phyloP scores from a whole-genome alignment of 2,888 invertebrate genomes.

The Euclidia mi region DNA sequence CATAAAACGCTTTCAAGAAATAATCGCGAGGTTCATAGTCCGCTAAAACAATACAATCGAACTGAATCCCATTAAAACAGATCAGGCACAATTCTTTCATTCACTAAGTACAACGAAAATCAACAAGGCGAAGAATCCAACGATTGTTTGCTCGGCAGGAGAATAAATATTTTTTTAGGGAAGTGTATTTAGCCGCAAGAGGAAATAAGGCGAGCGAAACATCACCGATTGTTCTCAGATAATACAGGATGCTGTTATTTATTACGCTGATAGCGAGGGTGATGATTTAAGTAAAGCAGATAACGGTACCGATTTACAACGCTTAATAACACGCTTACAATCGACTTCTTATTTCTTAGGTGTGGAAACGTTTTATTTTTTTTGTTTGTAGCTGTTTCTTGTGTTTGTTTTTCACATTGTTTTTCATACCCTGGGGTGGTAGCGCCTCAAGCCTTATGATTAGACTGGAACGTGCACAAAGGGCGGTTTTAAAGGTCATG shows the following conservation, averaged over 20 bases:
- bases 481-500: no score
- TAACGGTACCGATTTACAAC: slow-evolving; percentile 79
- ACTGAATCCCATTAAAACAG: slow-evolving; percentile 32
- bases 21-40: neutral
- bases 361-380: slow-evolving; percentile 29
- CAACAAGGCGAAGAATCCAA: slow-evolving; percentile 61
- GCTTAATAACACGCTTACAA: slow-evolving; percentile 79
- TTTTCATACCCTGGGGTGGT: no score
- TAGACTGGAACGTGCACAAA: no score
- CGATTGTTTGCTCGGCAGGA: slow-evolving; percentile 62
- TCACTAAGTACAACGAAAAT: slow-evolving; percentile 62
- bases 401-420: no score
- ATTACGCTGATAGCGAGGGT: slow-evolving; percentile 79
- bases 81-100: slow-evolving; percentile 41
- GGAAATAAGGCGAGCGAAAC: slow-evolving; percentile 82
- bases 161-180: slow-evolving; percentile 79
- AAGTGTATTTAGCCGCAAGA: slow-evolving; percentile 79
- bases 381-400: slow-evolving; percentile 18
- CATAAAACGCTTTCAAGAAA: no score
- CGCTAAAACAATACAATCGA: slow-evolving; percentile 15
- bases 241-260: slow-evolving; percentile 78
- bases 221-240: slow-evolving; percentile 82
- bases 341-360: slow-evolving; percentile 64
- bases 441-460: no score
- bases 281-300: slow-evolving; percentile 86